A percentile compares a stretch with the other conserved stretches of the same genome.
Evolutionary conservation across 2,888 invertebrate species (phyloP).

Genomic region (Platypus cylindrus): DNA sequence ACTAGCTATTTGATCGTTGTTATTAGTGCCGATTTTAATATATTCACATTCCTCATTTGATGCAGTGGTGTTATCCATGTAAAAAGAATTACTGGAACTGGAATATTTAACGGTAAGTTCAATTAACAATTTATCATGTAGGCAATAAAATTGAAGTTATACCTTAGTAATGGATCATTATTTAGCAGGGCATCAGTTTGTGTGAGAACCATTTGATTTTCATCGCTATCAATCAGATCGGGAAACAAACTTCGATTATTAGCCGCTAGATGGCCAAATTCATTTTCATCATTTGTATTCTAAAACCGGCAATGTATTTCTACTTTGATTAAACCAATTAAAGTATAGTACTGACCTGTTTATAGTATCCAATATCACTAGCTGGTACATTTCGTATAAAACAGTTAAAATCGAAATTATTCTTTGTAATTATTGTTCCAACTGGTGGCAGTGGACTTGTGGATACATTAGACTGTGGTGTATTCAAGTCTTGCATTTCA

Average conservation of each 20-base stretch:
- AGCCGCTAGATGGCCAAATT: constrained; percentile 29
- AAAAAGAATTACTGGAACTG: constrained; percentile 19
- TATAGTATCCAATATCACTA: constrained; percentile 19
- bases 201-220: constrained; percentile 36
- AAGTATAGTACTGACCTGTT: constrained; percentile 16
- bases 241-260: constrained; percentile 1
- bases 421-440: constrained; percentile 24
- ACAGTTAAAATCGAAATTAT: constrained; percentile 28
- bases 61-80: constrained; percentile 3
- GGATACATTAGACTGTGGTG: too few species aligned
- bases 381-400: constrained; percentile 25
- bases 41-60: constrained; percentile 9
- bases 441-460: constrained; percentile 23
- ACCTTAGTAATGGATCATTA: constrained; percentile 27
- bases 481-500: constrained; percentile 21
- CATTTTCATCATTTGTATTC: constrained; percentile 17
- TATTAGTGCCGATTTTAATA: constrained; percentile 13
- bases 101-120: not conserved
- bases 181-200: constrained; percentile 34
- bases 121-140: not conserved
- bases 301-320: constrained; percentile 9
- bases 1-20: too few species aligned
- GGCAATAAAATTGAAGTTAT: too few species aligned
- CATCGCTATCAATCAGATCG: constrained; percentile 10
- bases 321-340: not conserved